Base-by-base conservation (phyloP, 2,113 vertebrate species). In the Brachirus orientalis region DNA sequence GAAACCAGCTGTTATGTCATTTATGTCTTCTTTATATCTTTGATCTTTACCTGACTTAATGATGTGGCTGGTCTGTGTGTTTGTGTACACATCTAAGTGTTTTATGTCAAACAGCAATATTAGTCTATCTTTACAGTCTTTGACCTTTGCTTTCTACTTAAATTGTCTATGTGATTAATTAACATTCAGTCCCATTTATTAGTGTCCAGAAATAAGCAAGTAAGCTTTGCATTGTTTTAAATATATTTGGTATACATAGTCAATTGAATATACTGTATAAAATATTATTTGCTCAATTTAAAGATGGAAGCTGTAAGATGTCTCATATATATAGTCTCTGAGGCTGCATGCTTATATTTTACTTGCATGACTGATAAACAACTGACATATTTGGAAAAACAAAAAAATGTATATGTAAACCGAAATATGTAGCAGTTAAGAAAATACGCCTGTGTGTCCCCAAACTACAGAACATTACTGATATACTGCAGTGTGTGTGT, bases 161-260 rank as follows among this genome's bases (percentile, higher is more conserved):
- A 28, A 28, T 28, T 28, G 28, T 28, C 28, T 28, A 28, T 28
- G 28, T 28, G 28, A 28, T 28, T 6, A 28, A 28, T 28, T 28
- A 28, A 28, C 28, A 28, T 28, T 3, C 3, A 6, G 3, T 28
- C 28, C 28, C 28, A 28, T 28, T 28, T 6, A 28, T 28, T 28
- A 28, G 28, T 28, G 28, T 28, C 28, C 28, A 28, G 28, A 28
- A 28, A 28, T 28, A 28, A 28, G 28, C 28, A 28, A 28, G 28
- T 28, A 28, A 28, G 6, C 28, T 58, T 60, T 16, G 12, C 11
- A 47, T 66, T 60, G n/a, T 52, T 69, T 70, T 80, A 86, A 84
- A 86, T 86, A 84, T 76, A 76, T 80, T 72, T 78, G 43, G 3
- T 59, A 51, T 54, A 43, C 38, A 55, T 17, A 20, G 62, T 18